Evolutionary conservation across 2,888 invertebrate genomes (phyloP).

Genomic region (Julus scandinavius): DNA sequence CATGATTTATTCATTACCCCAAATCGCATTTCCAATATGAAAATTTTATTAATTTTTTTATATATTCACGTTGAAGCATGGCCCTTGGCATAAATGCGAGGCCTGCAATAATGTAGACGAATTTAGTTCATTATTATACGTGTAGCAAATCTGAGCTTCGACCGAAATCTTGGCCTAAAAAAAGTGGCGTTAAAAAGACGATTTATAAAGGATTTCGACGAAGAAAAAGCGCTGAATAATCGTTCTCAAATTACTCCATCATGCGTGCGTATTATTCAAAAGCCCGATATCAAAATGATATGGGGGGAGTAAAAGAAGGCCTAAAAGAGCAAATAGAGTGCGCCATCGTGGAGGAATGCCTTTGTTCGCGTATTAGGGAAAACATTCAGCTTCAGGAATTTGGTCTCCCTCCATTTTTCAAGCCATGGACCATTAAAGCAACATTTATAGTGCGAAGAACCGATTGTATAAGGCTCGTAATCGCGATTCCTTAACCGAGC

Average conservation of each 20-base stretch:
- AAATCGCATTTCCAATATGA: background rate
- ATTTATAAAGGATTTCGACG: background rate
- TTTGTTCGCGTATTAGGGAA: conserved; percentile 14
- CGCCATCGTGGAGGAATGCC: background rate
- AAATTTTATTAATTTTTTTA: background rate
- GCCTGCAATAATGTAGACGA: background rate
- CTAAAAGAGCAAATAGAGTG: conserved; percentile 7
- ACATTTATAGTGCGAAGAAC: conserved; percentile 3
- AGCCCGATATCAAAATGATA: background rate
- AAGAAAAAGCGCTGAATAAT: conserved; percentile 33
- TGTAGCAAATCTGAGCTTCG: background rate
- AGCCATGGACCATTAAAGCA: conserved; percentile 27
- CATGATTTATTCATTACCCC: conserved; percentile 26
- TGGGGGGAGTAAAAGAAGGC: background rate
- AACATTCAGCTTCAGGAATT: conserved; percentile 33
- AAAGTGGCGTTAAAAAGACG: background rate
- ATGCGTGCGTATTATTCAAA: conserved; percentile 3
- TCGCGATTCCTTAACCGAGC: background rate
- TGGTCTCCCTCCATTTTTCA: conserved; percentile 13
- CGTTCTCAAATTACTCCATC: background rate
- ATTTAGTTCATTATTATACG: conserved; percentile 19
- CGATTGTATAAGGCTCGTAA: background rate
- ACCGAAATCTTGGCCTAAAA: background rate
- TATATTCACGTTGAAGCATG: background rate
- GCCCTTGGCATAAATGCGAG: background rate